These are phyloP conservation scores for Gadus macrocephalus DNA, from an alignment of 2,113 vertebrate species.

Conservation along the genomic window DNA sequence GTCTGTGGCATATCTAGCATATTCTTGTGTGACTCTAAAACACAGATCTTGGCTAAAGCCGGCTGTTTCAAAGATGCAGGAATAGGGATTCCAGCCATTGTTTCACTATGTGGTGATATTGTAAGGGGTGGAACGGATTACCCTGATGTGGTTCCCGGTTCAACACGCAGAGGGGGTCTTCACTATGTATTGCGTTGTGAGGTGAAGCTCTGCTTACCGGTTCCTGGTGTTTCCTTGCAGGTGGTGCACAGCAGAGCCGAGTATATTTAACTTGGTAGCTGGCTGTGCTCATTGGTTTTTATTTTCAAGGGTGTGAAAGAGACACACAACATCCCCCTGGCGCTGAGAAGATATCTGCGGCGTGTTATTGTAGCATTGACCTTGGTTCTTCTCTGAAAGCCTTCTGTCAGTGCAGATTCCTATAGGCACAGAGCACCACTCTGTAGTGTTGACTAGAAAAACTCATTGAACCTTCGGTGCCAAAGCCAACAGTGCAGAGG, in stretches of 20 bases:
- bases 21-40: constrained; percentile 6
- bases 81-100: not conserved
- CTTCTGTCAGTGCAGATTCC: constrained; percentile 47
- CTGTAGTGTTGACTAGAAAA: constrained; percentile 44
- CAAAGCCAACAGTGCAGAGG: constrained; percentile 62
- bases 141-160: no score
- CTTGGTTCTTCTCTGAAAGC: constrained; percentile 55
- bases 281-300: constrained; percentile 41
- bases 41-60: not conserved
- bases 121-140: not conserved
- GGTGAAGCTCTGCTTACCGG: not conserved
- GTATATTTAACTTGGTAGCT: constrained; percentile 55
- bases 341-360: constrained; percentile 43
- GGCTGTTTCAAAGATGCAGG: not conserved
- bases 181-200: not conserved
- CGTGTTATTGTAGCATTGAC: constrained; percentile 53
- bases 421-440: constrained; percentile 38
- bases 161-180: not conserved
- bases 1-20: not conserved
- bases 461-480: constrained; percentile 45
- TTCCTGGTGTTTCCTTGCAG: constrained; percentile 19
- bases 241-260: constrained; percentile 9
- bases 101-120: not conserved
- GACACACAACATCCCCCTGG: constrained; percentile 29
- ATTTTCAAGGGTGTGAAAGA: constrained; percentile 49